Base-by-base conservation (phyloP, 1,140 invertebrate genomes). In the Polypedilum pembai region DNA sequence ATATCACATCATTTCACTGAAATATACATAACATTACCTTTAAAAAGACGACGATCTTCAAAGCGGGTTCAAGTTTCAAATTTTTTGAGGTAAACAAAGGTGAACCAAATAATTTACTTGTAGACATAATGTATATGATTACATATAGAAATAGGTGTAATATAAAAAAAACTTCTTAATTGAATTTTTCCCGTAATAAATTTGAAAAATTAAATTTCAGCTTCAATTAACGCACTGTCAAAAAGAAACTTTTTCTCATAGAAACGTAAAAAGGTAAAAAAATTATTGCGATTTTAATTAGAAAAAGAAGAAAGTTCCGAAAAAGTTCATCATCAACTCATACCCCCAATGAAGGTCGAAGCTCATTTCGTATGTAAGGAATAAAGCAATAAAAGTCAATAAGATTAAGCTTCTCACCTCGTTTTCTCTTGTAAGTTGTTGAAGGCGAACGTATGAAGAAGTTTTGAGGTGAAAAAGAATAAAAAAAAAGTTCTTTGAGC, bases 311-410 rank as follows among this genome's bases (percentile, higher is more conserved):
- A n/a, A 56, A n/a, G 45, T 56, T 8, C 3, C 4, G 45, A 15
- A 15, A 56, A 56, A 56, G 45, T 56, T 56, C n/a, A 56, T 56
- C 45, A 56, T n/a, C 45, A 12, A 56, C 10, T n/a, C 4, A 12
- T 56, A 15, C 12, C n/a, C n/a, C n/a, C n/a, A n/a, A n/a, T n/a
- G n/a, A n/a, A 56, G 45, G 45, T n/a, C n/a, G 45, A 56, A 56
- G 12, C n/a, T 56, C 45, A 15, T n/a, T 15, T 12, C 45, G 45
- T 56, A 56, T 56, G 41, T 12, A 56, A 15, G n/a, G 45, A n/a
- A 56, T 56, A n/a, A 56, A 56, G 45, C 12, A 56, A 56, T 56
- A 56, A n/a, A 56, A 56, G 45, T 56, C 45, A 56, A 56, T 56
- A 56, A 56, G 45, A 56, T 15, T 56, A 56, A 56, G 45, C 15